These are phyloP conservation scores for Rhopalosiphum padi DNA, from an alignment of 1,140 invertebrate genomes.

Conservation along the genomic window DNA sequence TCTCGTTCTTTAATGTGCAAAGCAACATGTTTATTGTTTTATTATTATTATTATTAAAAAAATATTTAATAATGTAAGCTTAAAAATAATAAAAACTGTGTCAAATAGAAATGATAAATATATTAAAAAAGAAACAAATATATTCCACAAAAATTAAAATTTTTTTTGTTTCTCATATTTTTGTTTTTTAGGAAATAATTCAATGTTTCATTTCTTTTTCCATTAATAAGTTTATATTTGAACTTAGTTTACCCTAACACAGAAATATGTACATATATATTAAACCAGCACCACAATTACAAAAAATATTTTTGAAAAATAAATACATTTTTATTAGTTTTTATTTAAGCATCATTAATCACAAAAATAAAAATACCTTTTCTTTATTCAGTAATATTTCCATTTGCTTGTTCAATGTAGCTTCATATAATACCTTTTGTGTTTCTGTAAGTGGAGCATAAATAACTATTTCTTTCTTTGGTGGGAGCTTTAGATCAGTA, in stretches of 20 bases:
- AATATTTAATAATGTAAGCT: too few relatives aligned
- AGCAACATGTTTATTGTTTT: too few relatives aligned
- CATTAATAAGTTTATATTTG: not conserved
- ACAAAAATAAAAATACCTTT: slow-evolving; percentile 1
- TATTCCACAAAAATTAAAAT: not conserved
- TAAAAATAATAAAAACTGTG: not conserved
- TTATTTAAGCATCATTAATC: not conserved
- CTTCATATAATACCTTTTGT: slow-evolving; percentile 72
- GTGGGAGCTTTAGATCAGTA: slow-evolving; percentile 71
- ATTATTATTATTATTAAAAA: too few relatives aligned
- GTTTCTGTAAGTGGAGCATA: slow-evolving; percentile 70
- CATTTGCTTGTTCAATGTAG: slow-evolving; percentile 63
- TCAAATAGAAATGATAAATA: not conserved
- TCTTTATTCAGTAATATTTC: slow-evolving; percentile 27
- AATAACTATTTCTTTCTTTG: slow-evolving; percentile 73
- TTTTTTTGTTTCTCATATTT: not conserved
- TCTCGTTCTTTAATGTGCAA: too few relatives aligned
- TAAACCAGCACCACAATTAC: not conserved
- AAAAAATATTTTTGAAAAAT: not conserved
- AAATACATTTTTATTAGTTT: not conserved
- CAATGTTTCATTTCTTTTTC: too few relatives aligned
- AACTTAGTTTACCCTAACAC: not conserved
- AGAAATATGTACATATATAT: not conserved
- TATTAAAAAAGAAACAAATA: too few relatives aligned
- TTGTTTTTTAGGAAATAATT: not conserved